phyloP scores from a whole-genome alignment of 2,797 vertebrate species.

The Antennarius maculatus region DNA sequence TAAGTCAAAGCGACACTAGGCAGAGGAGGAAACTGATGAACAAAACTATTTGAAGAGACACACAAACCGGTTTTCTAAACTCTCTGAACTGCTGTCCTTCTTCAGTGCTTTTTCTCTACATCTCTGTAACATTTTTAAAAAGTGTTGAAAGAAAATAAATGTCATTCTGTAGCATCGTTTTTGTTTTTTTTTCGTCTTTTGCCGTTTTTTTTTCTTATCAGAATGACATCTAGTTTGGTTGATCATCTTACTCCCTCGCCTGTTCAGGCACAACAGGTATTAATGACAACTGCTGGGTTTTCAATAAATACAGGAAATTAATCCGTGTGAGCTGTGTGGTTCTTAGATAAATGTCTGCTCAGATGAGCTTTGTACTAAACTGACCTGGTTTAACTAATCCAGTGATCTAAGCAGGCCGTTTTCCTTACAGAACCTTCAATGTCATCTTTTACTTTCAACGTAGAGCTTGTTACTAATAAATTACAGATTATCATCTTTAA shows the following conservation, averaged over 20 bases:
- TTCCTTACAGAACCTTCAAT: too few species aligned
- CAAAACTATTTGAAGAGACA: constrained; percentile 45
- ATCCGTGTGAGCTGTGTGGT: constrained; percentile 16
- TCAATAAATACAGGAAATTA: constrained; percentile 79
- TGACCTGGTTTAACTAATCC: too few species aligned
- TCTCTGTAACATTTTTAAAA: constrained; percentile 69
- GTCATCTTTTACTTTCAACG: too few species aligned
- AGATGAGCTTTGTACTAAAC: too few species aligned
- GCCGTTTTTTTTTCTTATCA: constrained; percentile 35
- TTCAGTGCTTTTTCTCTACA: constrained; percentile 35
- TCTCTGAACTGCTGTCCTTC: constrained; percentile 51
- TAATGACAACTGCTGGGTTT: constrained; percentile 78
- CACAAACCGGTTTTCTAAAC: constrained; percentile 33
- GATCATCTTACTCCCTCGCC: constrained; percentile 40
- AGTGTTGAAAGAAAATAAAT: constrained; percentile 48
- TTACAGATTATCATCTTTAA: too few species aligned
- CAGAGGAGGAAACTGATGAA: constrained; percentile 45
- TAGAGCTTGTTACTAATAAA: too few species aligned
- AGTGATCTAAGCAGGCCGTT: background rate
- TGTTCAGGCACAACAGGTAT: constrained; percentile 65
- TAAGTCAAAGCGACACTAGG: constrained; percentile 46
- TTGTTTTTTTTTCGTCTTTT: constrained; percentile 26
- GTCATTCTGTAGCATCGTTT: constrained; percentile 65
- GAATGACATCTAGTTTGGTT: constrained; percentile 67
- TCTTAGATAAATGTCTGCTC: constrained; percentile 10